Percentiles rank a stretch among this genome's conserved stretches.
These are phyloP conservation scores for Lymantria dispar DNA, from an alignment of 2,888 invertebrate species.

Conservation along the genomic window DNA sequence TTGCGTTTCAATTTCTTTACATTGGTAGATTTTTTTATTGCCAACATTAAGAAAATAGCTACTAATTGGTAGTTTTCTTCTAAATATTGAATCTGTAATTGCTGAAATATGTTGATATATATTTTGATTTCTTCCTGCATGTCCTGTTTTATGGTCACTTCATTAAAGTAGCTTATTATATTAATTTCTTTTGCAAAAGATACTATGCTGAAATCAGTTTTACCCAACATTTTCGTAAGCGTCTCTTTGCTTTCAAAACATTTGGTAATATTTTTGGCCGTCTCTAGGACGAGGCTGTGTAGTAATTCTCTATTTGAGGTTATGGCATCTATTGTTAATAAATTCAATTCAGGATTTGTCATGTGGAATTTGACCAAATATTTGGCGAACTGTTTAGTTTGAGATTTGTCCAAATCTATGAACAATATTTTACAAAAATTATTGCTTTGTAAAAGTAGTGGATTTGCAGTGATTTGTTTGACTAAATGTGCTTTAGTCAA, in stretches of 20 bases:
- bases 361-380: conserved; percentile 49
- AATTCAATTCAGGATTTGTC: conserved; percentile 32
- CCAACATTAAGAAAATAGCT: conserved; percentile 58
- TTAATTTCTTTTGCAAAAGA: conserved; percentile 47
- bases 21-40: conserved; percentile 60
- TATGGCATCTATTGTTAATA: conserved; percentile 49
- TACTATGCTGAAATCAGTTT: conserved; percentile 53
- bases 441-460: conserved; percentile 42
- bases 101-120: conserved; percentile 54
- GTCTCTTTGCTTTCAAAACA: conserved; percentile 51
- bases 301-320: conserved; percentile 51
- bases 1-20: conserved; percentile 54
- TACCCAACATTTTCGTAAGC: conserved; percentile 54
- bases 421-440: conserved; percentile 53
- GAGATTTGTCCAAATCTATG: conserved; percentile 51
- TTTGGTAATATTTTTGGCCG: conserved; percentile 52
- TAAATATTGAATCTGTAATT: conserved; percentile 59
- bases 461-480: conserved; percentile 45
- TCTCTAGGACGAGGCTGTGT: conserved; percentile 56
- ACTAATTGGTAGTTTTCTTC: conserved; percentile 68
- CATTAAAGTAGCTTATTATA: conserved; percentile 45
- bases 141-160: conserved; percentile 34
- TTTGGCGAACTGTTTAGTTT: conserved; percentile 56
- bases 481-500: conserved; percentile 56
- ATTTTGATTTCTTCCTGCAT: conserved; percentile 42